Percentiles rank a stretch among this genome's conserved stretches.
phyloP scores from a whole-genome alignment of 2,797 vertebrate species.

The Typhlichthys subterraneus region DNA sequence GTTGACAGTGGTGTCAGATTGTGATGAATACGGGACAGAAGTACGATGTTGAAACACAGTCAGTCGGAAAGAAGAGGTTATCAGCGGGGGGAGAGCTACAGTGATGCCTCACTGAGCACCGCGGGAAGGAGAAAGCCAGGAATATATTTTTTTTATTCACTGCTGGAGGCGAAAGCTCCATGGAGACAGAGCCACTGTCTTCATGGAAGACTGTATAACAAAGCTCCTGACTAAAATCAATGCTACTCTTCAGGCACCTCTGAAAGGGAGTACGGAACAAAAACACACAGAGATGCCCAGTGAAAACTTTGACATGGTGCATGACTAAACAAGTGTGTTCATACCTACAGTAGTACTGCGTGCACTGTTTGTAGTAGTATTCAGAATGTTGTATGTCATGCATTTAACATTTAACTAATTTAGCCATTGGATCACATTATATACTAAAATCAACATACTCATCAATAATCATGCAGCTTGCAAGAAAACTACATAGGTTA shows the following conservation, averaged over 20 bases:
- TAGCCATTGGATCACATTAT: no score
- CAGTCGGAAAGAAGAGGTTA: conserved; percentile 17
- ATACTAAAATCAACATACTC: no score
- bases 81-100: neutral
- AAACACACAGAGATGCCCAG: conserved; percentile 22
- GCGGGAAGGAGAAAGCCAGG: conserved; percentile 31
- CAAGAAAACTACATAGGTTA: no score
- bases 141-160: conserved; percentile 48
- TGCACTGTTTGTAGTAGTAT: no score
- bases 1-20: conserved; percentile 62
- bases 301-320: conserved; percentile 38
- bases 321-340: conserved; percentile 11
- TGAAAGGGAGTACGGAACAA: conserved; percentile 35
- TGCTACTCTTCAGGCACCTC: conserved; percentile 40
- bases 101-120: conserved; percentile 3
- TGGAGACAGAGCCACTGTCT: conserved; percentile 50
- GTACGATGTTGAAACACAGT: conserved; percentile 36
- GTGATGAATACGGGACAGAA: conserved; percentile 52
- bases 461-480: no score
- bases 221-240: conserved; percentile 62
- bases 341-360: no score
- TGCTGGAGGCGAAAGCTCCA: conserved; percentile 58
- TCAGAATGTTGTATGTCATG: no score
- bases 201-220: conserved; percentile 52
- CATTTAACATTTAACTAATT: no score